phyloP scores from a whole-genome alignment of 1,140 invertebrate species.

The Camponotus vicinus region DNA sequence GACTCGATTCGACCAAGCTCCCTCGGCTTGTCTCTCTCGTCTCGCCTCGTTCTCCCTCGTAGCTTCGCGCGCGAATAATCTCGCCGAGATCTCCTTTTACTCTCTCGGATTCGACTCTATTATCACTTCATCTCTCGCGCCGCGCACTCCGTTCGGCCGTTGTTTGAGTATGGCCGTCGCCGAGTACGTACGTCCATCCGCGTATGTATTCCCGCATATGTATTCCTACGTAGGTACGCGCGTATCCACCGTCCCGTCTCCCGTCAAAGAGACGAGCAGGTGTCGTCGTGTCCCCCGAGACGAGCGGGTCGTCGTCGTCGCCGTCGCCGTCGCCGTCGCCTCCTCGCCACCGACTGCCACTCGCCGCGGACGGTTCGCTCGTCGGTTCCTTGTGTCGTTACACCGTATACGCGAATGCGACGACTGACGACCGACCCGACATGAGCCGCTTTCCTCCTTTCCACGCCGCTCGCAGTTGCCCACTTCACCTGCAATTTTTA shows the following conservation, averaged over 20 bases:
- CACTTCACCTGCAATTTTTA: neutral
- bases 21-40: neutral
- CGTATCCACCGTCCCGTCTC: constrained; percentile 1
- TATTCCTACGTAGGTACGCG: neutral
- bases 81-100: neutral
- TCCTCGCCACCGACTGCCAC: constrained; percentile 6
- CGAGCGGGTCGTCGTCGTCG: constrained; percentile 31
- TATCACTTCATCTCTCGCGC: constrained; percentile 76
- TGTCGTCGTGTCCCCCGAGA: constrained; percentile 48
- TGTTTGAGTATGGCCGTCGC: constrained; percentile 82
- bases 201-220: neutral
- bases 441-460: neutral
- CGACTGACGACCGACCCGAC: neutral
- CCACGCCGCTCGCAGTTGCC: neutral
- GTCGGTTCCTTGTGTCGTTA: neutral
- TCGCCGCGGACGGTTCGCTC: neutral
- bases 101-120: constrained; percentile 39
- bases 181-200: neutral
- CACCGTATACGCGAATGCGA: neutral
- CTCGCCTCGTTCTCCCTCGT: constrained; percentile 14
- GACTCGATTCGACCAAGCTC: constrained; percentile 16
- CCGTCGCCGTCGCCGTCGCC: constrained; percentile 1
- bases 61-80: constrained; percentile 22
- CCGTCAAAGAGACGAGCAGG: constrained; percentile 50
- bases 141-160: constrained; percentile 75